Conservation (phyloP, 2,113 vertebrate species). For the Capreolus pygargus region DNA sequence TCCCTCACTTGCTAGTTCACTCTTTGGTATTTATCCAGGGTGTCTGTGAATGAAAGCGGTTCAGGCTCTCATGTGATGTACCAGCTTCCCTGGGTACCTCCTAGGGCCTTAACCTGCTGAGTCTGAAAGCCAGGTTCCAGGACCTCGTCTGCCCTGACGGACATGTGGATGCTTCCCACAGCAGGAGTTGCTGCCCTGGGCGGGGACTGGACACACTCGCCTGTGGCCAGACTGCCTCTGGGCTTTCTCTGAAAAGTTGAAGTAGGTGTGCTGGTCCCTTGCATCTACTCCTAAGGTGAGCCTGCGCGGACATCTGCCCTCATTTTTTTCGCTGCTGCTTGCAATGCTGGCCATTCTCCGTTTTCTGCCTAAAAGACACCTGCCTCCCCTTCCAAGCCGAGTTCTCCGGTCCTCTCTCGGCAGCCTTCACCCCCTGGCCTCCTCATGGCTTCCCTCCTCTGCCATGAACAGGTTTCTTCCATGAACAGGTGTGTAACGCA, state of each 20-base stretch:
- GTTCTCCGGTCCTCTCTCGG: neutral
- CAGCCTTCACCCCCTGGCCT: neutral
- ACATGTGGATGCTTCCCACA: neutral
- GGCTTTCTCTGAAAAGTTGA: neutral
- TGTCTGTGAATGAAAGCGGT: neutral
- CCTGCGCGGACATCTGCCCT: neutral
- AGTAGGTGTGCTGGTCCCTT: neutral
- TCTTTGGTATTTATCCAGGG: neutral
- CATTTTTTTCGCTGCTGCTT: neutral
- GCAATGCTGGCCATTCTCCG: neutral
- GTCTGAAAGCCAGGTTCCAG: neutral
- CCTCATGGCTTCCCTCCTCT: neutral
- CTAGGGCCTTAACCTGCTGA: neutral
- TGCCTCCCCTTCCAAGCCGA: neutral
- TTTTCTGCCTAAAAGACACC: neutral
- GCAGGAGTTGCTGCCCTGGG: neutral
- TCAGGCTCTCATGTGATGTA: neutral
- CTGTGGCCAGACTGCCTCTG: neutral
- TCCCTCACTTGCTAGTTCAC: neutral
- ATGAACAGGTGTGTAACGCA: neutral
- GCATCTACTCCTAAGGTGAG: no score
- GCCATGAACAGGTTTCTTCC: neutral
- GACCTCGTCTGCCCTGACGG: neutral
- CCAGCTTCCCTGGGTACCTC: neutral
- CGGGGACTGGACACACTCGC: neutral